A percentile compares a stretch with the other conserved stretches of the same genome.
Conservation (phyloP, 2,113 vertebrate genomes). For the Grantiella picta region DNA sequence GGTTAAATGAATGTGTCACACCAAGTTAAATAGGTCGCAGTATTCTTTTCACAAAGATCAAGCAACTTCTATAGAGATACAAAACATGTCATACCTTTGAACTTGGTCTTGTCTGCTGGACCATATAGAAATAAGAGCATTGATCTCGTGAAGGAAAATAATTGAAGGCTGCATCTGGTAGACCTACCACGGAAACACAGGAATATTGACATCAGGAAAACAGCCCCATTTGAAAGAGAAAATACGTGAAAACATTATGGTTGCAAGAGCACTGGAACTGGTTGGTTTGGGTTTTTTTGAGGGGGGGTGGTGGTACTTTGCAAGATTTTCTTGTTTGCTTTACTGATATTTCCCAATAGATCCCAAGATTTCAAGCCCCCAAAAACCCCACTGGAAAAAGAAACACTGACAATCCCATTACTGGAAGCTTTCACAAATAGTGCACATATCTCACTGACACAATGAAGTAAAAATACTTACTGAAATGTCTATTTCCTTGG, state of each 20-base stretch:
- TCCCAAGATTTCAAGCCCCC: background rate
- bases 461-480: conserved; percentile 62
- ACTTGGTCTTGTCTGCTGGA: conserved; percentile 91
- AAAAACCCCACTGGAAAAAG: background rate
- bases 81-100: conserved; percentile 77
- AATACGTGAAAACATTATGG: background rate
- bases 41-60: background rate
- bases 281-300: background rate
- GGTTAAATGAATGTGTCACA: background rate
- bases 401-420: background rate
- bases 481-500: conserved; percentile 84
- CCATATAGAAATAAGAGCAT: conserved; percentile 84
- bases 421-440: background rate
- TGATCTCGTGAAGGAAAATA: conserved; percentile 92
- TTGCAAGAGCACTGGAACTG: background rate
- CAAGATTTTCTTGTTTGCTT: background rate
- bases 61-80: background rate
- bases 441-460: background rate
- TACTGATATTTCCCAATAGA: background rate
- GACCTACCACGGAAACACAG: conserved; percentile 70
- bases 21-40: background rate
- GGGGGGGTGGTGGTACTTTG: background rate
- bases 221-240: background rate
- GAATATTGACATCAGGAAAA: background rate
- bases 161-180: conserved; percentile 88